Base-by-base conservation (phyloP, 2,113 vertebrate species). In the Pygoscelis antarcticus region DNA sequence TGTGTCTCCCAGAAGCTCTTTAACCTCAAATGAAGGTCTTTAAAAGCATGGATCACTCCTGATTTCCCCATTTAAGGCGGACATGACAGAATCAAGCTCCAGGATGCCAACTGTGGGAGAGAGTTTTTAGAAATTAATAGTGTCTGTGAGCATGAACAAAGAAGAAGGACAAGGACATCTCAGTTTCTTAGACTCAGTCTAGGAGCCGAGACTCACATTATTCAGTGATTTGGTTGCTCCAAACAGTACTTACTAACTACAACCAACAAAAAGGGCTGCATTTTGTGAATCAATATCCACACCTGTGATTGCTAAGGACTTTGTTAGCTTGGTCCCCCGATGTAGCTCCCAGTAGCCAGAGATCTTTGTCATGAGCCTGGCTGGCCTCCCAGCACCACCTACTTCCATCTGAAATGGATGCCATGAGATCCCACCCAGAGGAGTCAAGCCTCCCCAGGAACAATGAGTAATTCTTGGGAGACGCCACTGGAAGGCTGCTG, bases 381-480 rank as follows among this genome's bases (percentile, higher is more conserved):
- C 97, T 96, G 90, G 81, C 84, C 90, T 98, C 97, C 98, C 96
- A 97, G 95, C 72, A 94, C 97, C 97, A 97, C 98, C 98, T 97
- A 97, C 98, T 94, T 98, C 95, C 92, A 97, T 93, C 95, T 97
- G 96, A 93, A 90, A 74, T 96, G 97, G 94, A 98, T 98, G 97
- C 98, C 97, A 97, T 68, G 94, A 97, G 95, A 98, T 98, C 97
- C 98, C 98, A 98, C 98, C 98, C 97, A 97, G 96, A 97, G 96
- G 97, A 98, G 97, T 87, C 98, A 98, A 97, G 74, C 93, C 92
- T 92, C 93, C 97, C 93, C 17, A 0, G 96, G 97, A 98, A 99
- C 98, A 99, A 99, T 99, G 97, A 98, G 87, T 93, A 97, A 98
- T 99, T 99, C 98, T 99, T 98, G 81, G 18, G 83, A 98, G 98